phyloP scores from a whole-genome alignment of 2,113 vertebrate species.

The Callocephalon fimbriatum region DNA sequence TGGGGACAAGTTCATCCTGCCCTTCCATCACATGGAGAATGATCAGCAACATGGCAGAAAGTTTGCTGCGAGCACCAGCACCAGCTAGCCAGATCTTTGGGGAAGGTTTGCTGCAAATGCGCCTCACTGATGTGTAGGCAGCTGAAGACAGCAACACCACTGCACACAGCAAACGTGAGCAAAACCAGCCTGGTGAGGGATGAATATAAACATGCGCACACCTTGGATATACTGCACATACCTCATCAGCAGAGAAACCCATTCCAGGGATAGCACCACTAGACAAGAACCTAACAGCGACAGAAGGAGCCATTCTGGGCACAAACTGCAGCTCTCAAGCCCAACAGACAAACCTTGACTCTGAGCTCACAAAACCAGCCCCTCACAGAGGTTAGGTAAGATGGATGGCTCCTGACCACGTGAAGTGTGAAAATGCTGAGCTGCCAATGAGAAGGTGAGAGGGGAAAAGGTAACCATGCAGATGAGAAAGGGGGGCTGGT shows the following conservation, averaged over 20 bases:
- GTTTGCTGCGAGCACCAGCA: neutral
- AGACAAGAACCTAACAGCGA: neutral
- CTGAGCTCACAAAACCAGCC: neutral
- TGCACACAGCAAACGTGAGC: neutral
- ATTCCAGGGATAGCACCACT: neutral
- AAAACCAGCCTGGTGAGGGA: neutral
- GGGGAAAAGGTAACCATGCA: neutral
- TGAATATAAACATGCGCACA: neutral
- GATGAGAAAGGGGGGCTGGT: neutral
- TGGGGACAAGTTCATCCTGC: rapidly evolving
- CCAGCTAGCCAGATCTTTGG: neutral
- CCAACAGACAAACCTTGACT: neutral
- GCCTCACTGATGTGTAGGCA: rapidly evolving
- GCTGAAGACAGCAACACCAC: neutral
- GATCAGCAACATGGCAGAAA: neutral
- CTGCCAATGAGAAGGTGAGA: neutral
- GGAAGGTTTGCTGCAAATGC: neutral
- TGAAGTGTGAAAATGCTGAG: neutral
- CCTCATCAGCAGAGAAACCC: neutral
- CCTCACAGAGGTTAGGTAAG: neutral
- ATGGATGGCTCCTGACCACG: neutral
- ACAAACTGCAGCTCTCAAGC: neutral
- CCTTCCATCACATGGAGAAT: neutral
- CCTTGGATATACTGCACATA: neutral
- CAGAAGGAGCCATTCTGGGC: neutral